phyloP scores from a whole-genome alignment of 92 coral and sea anemone species.

The Zoanthus solanderi region DNA sequence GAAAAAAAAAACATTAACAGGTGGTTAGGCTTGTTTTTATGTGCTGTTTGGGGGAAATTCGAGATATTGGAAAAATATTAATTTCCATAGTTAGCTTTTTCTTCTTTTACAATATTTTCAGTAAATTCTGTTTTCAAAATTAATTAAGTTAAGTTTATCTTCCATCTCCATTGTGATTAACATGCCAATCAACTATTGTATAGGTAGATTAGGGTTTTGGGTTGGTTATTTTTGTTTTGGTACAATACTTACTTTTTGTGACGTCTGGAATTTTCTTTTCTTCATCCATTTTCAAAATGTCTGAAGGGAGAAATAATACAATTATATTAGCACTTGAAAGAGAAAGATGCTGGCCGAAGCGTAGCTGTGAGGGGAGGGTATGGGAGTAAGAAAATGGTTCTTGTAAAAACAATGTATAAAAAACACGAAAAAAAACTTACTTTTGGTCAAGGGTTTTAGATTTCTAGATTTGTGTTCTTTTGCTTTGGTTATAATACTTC shows the following conservation, averaged over 20 bases:
- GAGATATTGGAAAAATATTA: too few relatives aligned
- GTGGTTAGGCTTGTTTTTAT: conserved; percentile 4
- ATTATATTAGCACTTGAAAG: conserved; percentile 10
- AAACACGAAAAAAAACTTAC: neutral
- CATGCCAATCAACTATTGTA: neutral
- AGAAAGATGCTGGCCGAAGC: neutral
- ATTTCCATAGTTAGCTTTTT: too few relatives aligned
- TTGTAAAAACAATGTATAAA: neutral
- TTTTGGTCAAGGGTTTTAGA: neutral
- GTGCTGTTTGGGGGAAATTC: neutral
- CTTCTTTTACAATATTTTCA: too few relatives aligned
- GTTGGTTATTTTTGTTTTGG: neutral
- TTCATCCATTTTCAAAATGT: conserved; percentile 5
- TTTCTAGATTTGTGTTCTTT: neutral
- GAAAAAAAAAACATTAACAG: conserved; percentile 18
- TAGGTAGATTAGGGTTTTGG: conserved; percentile 1
- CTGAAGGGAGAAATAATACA: neutral
- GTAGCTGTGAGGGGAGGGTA: neutral
- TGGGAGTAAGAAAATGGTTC: neutral
- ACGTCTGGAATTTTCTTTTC: neutral
- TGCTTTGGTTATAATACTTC: neutral
- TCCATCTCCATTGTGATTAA: too few relatives aligned
- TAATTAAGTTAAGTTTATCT: too few relatives aligned
- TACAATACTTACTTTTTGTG: neutral
- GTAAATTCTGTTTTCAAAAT: too few relatives aligned